These are phyloP conservation scores for Brachionus manjavacas DNA, from an alignment of 1,140 invertebrate species.

Conservation along the genomic window DNA sequence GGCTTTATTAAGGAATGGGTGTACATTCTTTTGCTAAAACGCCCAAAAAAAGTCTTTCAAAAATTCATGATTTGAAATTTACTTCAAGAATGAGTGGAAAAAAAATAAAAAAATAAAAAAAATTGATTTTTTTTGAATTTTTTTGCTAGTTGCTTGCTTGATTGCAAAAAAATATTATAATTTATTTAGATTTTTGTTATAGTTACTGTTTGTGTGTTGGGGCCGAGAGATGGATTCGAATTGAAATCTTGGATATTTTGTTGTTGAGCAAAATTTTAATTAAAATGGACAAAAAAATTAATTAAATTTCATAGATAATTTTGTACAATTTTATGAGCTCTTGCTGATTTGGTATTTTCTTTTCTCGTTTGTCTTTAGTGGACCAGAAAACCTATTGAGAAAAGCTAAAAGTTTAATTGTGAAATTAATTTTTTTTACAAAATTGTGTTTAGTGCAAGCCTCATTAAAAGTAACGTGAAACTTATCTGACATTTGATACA, in stretches of 20 bases:
- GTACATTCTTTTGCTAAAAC: neutral
- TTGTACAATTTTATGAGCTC: neutral
- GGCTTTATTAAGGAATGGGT: neutral
- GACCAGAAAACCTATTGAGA: neutral
- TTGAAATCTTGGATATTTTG: constrained; percentile 2
- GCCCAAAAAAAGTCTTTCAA: neutral
- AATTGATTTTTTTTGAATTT: neutral
- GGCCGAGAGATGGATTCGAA: neutral
- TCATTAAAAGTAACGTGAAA: neutral
- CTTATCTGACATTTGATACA: neutral
- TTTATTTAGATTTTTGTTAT: constrained; percentile 29
- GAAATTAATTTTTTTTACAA: neutral
- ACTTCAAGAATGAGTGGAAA: neutral
- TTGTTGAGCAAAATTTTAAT: constrained; percentile 2
- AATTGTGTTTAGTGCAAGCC: neutral
- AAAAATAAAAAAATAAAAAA: neutral
- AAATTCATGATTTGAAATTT: neutral
- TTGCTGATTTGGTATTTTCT: neutral
- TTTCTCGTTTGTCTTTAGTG: neutral
- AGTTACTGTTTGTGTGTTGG: neutral
- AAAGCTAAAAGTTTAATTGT: neutral
- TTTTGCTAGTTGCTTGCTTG: neutral
- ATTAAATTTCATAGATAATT: neutral
- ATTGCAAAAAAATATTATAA: constrained; percentile 31
- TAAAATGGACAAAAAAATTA: neutral